Evolutionary conservation across 2,888 invertebrate genomes (phyloP), one percentile per base, ranked within the genome.

Genomic region (Agonopterix alstromeriana): DNA sequence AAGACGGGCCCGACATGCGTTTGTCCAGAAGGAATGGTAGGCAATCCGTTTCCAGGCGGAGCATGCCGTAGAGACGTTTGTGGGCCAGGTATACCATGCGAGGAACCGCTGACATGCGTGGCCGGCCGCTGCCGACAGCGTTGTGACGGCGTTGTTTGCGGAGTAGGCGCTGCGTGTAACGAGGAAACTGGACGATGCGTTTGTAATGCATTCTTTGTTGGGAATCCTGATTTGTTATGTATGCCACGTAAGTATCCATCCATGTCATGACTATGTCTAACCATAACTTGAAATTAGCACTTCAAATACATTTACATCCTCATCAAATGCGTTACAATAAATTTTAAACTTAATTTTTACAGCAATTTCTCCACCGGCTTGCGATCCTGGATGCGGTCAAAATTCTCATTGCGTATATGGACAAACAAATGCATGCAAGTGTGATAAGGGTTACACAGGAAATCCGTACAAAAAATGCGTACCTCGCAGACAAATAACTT

Each of bases 21-120:
- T 70, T 97, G 97, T 67, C 91, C 94, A 2, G 95, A 96, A 72
- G 96, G 96, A 44, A 94, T 93, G 74, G 91, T 93, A 49, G 97
- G 97, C 12, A 97, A 97, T 82, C 97, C 97, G 7, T 97, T 97
- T 88, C 95, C 97, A 1, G 97, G 97, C 27, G 97, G 97, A 40
- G 91, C 90, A 48, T 97, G 97, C 69, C 90, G 90, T 48, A 93
- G 94, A 47, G 97, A 97, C 77, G 90, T 95, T 47, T 97, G 97
- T 74, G 95, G 95, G 0, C 89, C 93, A 2, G 91, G 92, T 0
- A 88, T 93, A 47, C 94, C 95, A 0, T 97, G 97, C 62, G 92
- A 91, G 35, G 92, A 93, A 45, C 94, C 95, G 0, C 92, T 94
- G 62, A 91, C 95, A 1, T 97, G 97, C 72, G 94, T 97, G 53